Evolutionary conservation across 2,113 vertebrate genomes (phyloP).

Genomic region (Dolichallabes microphthalmus): DNA sequence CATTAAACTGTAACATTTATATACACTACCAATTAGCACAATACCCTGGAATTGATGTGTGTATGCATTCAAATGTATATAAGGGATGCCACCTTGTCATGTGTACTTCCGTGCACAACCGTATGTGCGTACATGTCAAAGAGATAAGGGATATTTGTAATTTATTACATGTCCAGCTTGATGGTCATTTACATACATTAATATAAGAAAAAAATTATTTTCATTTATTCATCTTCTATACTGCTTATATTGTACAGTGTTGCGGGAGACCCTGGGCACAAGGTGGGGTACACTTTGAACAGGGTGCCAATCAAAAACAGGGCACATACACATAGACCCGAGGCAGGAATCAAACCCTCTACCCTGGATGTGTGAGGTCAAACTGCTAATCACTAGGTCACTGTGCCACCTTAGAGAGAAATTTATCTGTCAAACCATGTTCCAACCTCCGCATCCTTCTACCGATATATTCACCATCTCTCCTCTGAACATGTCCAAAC

Average conservation of each 20-base stretch:
- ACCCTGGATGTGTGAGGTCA: no score
- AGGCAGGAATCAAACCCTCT: no score
- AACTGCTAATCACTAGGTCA: no score
- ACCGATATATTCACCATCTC: no score
- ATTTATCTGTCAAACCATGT: background rate
- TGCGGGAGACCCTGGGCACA: no score
- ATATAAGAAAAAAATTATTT: background rate
- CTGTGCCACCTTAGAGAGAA: background rate
- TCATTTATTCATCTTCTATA: no score
- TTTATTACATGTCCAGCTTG: background rate
- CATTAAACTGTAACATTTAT: slow-evolving; percentile 73
- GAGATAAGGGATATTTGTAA: background rate
- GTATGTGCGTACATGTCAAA: background rate
- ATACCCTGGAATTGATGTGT: background rate
- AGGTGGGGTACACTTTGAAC: no score
- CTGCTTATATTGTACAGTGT: no score
- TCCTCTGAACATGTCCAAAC: no score
- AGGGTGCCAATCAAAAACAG: no score
- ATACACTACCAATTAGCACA: background rate
- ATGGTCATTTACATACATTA: background rate
- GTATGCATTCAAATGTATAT: background rate
- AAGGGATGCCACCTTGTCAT: background rate
- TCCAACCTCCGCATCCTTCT: no score
- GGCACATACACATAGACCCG: no score
- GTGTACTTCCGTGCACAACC: background rate